These are phyloP conservation scores for Sphaerophoria rueppellii DNA, from an alignment of 2,888 invertebrate species.

Conservation along the genomic window DNA sequence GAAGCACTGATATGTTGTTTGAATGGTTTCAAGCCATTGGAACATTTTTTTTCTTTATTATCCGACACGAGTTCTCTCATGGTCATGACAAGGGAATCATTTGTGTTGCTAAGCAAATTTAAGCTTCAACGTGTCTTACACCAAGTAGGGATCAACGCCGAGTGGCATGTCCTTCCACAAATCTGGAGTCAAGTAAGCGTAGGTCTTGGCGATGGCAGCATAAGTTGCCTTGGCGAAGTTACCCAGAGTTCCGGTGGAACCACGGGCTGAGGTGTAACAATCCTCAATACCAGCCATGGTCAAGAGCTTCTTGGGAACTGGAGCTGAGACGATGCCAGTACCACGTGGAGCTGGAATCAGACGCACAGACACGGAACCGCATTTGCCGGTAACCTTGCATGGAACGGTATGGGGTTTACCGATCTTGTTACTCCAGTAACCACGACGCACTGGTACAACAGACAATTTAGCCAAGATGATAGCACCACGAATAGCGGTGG, in stretches of 20 bases:
- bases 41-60: too few species aligned
- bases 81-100: constrained; percentile 27
- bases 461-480: constrained; percentile 99
- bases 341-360: constrained; percentile 99
- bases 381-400: constrained; percentile 99
- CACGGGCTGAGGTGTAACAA: constrained; percentile 99
- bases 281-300: constrained; percentile 99
- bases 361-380: constrained; percentile 98
- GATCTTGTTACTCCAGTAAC: constrained; percentile 99
- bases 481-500: constrained; percentile 99
- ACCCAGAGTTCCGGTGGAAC: constrained; percentile 98
- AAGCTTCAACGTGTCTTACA: constrained; percentile 59
- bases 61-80: constrained; percentile 11
- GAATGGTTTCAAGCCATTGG: too few species aligned
- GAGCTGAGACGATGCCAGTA: constrained; percentile 99
- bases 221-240: constrained; percentile 99
- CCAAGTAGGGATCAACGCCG: constrained; percentile 93
- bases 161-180: constrained; percentile 98
- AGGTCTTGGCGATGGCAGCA: constrained; percentile 99
- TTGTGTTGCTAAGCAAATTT: constrained; percentile 21
- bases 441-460: constrained; percentile 98
- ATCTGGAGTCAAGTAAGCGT: constrained; percentile 99
- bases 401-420: constrained; percentile 99
- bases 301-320: constrained; percentile 98
- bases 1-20: too few species aligned